These are phyloP conservation scores for Oxyruncus cristatus DNA, from an alignment of 2,113 vertebrate species.

Conservation along the genomic window DNA sequence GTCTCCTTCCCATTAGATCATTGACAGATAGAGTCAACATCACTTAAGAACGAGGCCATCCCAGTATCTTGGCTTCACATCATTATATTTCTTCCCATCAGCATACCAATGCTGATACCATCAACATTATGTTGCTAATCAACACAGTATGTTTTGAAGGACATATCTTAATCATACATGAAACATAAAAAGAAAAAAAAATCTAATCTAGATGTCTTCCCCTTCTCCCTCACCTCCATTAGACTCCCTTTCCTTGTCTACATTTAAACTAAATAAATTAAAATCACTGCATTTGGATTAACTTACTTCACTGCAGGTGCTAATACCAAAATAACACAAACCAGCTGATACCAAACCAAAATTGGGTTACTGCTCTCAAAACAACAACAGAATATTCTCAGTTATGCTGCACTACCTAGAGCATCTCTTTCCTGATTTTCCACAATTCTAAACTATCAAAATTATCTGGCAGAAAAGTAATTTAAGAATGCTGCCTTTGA, in stretches of 20 bases:
- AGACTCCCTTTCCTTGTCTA: not conserved
- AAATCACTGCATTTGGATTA: not conserved
- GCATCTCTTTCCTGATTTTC: not conserved
- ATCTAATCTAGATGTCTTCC: not conserved
- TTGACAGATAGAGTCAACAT: not conserved
- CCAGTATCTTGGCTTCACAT: not conserved
- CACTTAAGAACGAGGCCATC: not conserved
- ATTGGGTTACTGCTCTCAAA: not conserved
- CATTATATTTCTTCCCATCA: not conserved
- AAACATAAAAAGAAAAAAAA: not conserved
- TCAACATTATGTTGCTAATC: not conserved
- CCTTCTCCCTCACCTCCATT: not conserved
- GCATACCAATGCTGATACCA: not conserved
- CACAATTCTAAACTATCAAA: not conserved
- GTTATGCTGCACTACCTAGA: not conserved
- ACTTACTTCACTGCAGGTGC: not conserved
- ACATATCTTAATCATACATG: not conserved
- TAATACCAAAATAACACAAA: not conserved
- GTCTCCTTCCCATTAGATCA: not conserved
- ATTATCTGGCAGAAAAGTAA: not conserved
- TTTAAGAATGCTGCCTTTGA: not conserved
- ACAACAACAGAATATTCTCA: not conserved
- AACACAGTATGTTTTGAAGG: not conserved
- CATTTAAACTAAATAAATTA: not conserved
- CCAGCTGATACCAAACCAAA: not conserved